A percentile compares a stretch with the other conserved stretches of the same genome.
Evolutionary conservation across 2,797 vertebrate species (phyloP).

Genomic region (Tokudaia tokunoshimensis): DNA sequence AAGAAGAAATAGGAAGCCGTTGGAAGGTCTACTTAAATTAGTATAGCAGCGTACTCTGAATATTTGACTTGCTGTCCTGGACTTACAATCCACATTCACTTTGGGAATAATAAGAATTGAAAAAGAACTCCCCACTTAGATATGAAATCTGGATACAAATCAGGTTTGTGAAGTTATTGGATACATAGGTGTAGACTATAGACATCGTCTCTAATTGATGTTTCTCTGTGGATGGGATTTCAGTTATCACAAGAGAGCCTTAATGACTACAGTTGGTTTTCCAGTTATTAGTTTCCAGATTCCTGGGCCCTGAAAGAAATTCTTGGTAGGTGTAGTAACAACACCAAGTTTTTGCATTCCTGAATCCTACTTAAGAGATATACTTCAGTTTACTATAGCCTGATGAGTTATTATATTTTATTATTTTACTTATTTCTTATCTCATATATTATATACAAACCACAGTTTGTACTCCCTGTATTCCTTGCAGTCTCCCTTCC

Average conservation of each 20-base stretch:
- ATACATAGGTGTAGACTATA: neutral
- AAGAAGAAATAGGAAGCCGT: neutral
- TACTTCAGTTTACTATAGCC: neutral
- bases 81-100: neutral
- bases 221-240: neutral
- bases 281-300: neutral
- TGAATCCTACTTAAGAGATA: neutral
- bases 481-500: neutral
- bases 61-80: neutral
- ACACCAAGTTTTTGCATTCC: neutral
- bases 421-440: neutral
- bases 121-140: neutral
- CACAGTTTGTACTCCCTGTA: neutral
- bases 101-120: neutral
- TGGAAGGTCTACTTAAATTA: neutral
- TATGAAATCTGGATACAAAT: neutral
- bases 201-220: neutral
- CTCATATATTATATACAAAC: neutral
- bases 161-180: neutral
- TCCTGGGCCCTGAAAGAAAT: neutral
- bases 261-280: neutral
- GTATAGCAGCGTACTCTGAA: neutral
- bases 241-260: neutral
- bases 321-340: neutral
- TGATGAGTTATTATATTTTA: neutral